These are phyloP conservation scores for Bergia sp. DNA, from an alignment of 92 coral and sea anemone species.

Conservation along the genomic window DNA sequence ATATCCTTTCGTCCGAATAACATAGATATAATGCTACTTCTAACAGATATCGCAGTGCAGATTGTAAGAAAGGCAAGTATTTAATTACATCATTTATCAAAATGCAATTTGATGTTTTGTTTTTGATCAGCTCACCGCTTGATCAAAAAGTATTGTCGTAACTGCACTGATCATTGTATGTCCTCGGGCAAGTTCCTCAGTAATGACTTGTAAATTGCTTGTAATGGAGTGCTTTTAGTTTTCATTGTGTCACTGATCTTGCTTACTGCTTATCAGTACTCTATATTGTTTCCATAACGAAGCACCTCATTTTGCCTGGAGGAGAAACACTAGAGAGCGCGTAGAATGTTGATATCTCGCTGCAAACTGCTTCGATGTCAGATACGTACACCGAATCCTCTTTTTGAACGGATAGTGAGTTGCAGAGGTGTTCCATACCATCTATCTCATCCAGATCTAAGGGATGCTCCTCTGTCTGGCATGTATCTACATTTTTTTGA, in stretches of 20 bases:
- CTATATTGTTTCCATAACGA: conserved; percentile 39
- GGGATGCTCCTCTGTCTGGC: neutral
- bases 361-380: conserved; percentile 22
- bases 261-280: neutral
- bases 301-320: conserved; percentile 17
- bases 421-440: neutral
- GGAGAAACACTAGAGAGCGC: neutral
- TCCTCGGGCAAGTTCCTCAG: neutral
- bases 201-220: neutral
- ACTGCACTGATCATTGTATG: neutral
- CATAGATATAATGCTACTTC: neutral
- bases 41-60: neutral
- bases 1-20: neutral
- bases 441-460: conserved; percentile 13
- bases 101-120: too few species aligned
- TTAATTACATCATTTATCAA: neutral
- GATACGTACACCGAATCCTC: conserved; percentile 30
- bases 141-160: neutral
- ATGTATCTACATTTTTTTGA: neutral
- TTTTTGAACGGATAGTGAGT: conserved; percentile 9
- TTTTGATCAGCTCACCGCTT: too few species aligned
- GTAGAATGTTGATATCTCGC: conserved; percentile 19
- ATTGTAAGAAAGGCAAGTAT: neutral
- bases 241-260: neutral
- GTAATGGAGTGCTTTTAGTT: neutral